Evolutionary conservation across 2,888 invertebrate genomes (phyloP), one percentile per base, ranked within the genome.

Genomic region (Pheosia tremula): DNA sequence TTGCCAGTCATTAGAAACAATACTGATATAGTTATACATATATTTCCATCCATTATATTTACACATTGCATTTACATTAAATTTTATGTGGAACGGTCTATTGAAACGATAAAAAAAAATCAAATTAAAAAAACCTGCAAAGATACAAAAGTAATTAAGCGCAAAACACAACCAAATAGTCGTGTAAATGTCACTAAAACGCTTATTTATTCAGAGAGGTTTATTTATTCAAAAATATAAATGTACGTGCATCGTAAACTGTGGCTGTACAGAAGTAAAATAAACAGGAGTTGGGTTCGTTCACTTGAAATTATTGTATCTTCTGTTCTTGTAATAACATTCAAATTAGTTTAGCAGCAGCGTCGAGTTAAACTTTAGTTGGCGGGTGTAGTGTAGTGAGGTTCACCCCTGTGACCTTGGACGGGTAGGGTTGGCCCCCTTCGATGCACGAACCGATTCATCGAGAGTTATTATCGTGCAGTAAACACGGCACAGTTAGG

Each of bases 361-460:
- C 56, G 41, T 45, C n/a, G 56, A 56, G 41, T 37, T 24, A 3
- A 43, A 36, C 36, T 43, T 24, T 36, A 56, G 24, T 36, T 43
- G 41, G 13, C 11, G 36, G 36, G 56, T 57, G 62, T 69, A 69
- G 67, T 47, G 55, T 54, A 53, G 67, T 64, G 58, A 66, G 72
- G 75, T 68, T 82, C 87, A 87, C 88, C 89, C 89, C 79, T 79
- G 68, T 76, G 88, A 88, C 89, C 89, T 89, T 89, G 89, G 79
- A 66, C 75, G 70, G 56, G 70, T 84, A 87, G 87, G 89, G 88
- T 85, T 83, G 83, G 77, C 79, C 87, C 87, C 88, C 82, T 80
- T 72, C 64, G 71, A 64, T 75, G 76, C 73, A 75, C 71, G 76
- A 72, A 67, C 63, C 74, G 73, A 77, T 79, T 77, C 74, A 72